Conservation (phyloP, 1,140 invertebrate species). For the Zaprionus gabonicus region DNA sequence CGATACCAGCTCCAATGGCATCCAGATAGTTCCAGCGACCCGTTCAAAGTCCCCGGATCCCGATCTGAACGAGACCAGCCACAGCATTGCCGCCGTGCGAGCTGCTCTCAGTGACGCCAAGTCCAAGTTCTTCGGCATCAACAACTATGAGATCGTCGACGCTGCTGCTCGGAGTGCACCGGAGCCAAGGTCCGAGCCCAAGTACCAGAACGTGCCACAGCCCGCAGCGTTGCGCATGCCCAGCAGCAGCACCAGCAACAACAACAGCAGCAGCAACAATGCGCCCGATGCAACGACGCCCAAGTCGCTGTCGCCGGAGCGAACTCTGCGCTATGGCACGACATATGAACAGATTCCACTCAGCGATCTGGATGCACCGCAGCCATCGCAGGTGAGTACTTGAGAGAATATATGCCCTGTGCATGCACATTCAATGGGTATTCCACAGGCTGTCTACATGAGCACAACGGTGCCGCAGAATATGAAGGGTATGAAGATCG, state of each 20-base stretch:
- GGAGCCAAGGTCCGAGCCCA: constrained; percentile 34
- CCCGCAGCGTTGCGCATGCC: not conserved
- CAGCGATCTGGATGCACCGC: constrained; percentile 65
- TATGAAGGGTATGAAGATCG: constrained; percentile 87
- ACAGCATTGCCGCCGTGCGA: constrained; percentile 80
- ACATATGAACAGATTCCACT: constrained; percentile 76
- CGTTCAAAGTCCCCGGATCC: constrained; percentile 28
- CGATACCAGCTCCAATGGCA: constrained; percentile 8
- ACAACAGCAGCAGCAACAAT: not conserved
- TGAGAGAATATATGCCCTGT: constrained; percentile 10
- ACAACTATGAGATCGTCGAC: constrained; percentile 53
- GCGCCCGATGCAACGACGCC: not conserved
- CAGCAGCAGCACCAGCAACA: not conserved
- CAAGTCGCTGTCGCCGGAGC: not conserved
- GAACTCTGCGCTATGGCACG: constrained; percentile 44
- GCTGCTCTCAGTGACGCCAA: constrained; percentile 80
- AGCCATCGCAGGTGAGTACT: constrained; percentile 73
- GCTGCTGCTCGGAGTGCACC: not conserved
- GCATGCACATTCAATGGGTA: not conserved
- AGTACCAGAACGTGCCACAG: constrained; percentile 72
- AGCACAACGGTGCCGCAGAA: constrained; percentile 90
- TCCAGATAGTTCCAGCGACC: constrained; percentile 3
- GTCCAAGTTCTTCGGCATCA: constrained; percentile 82
- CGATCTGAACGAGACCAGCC: constrained; percentile 63
- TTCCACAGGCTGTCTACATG: constrained; percentile 83